Base-by-base conservation (phyloP, 53 echinoderm and acorn worm species). In the Paracentrotus lividus region DNA sequence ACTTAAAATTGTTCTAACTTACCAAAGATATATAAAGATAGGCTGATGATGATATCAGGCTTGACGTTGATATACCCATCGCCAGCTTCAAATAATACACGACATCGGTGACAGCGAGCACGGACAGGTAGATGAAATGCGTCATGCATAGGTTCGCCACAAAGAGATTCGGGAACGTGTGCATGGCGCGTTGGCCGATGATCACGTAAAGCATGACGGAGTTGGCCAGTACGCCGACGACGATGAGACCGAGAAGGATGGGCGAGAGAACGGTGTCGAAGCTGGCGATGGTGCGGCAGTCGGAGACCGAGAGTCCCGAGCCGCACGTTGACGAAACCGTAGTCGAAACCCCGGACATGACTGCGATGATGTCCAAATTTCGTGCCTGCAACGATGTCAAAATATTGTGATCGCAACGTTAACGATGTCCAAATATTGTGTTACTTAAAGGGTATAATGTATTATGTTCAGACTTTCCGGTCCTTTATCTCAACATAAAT, bases 181-280 rank as follows among this genome's bases (percentile, higher is more conserved):
- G 81, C 92, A 81, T 78, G 42, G 78, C 81, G 0, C 92, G 78
- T 55, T 92, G 56, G 40, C 81, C 92, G 92, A 78, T 77, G 54
- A 81, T 92, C 81, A 92, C 92, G 84, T 32, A 92, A 26, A 92
- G 81, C 26, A 92, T 56, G 13, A 81, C 26, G 6, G 56, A 36
- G 81, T 92, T 92, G 15, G 92, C 92, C 42, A 92, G 40, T 21
- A 92, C 42, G 24, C 92, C 92, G 77, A 81, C 81, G 54, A 92
- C 56, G 78, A 78, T 77, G 56, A 92, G 57, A 38, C 36, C 54
- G 12, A 92, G 77, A 38, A 92, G 81, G 27, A 92, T 77, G 12
- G 92, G 81, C 7, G 81, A 34, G 51, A 92, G 56, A 43, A 77
- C 81, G 81, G 92, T 56, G 53, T 92, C 92, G 58, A 92, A 92